Percentiles rank a stretch among this genome's conserved stretches.
phyloP scores from a whole-genome alignment of 2,113 vertebrate genomes.

The Mormyrus lacerda region DNA sequence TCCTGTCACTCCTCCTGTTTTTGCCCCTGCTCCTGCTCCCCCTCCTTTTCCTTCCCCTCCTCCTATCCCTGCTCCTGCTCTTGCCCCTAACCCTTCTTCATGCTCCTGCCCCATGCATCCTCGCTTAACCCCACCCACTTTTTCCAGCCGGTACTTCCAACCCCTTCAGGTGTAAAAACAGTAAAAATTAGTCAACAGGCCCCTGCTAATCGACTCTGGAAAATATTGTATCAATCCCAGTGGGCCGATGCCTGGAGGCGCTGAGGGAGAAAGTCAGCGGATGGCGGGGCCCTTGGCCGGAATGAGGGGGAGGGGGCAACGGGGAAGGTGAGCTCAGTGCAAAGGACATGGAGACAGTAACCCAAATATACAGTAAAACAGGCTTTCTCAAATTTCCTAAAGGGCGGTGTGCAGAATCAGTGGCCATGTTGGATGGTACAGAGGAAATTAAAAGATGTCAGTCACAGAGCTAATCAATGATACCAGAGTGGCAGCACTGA shows the following conservation, averaged over 20 bases:
- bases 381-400: not conserved
- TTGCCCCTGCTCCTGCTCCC: constrained; percentile 32
- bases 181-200: constrained; percentile 66
- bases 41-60: constrained; percentile 24
- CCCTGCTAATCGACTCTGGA: constrained; percentile 66
- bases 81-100: constrained; percentile 46
- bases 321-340: constrained; percentile 10
- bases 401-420: not conserved
- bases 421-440: not conserved
- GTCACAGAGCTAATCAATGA: not conserved
- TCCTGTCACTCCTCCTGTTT: constrained; percentile 27
- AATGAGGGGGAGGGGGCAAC: not conserved
- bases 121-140: constrained; percentile 57
- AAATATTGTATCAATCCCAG: constrained; percentile 74
- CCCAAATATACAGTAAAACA: not conserved
- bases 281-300: not conserved
- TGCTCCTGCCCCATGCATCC: constrained; percentile 31
- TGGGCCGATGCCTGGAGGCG: constrained; percentile 58
- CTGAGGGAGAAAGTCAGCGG: constrained; percentile 47
- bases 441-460: not conserved
- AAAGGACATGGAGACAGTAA: not conserved
- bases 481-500: not conserved
- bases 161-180: constrained; percentile 71
- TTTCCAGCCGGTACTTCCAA: constrained; percentile 59
- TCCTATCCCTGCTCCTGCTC: constrained; percentile 52